These are phyloP conservation scores for Coregonus suidteri DNA, from an alignment of 2,797 vertebrate genomes.

Conservation along the genomic window DNA sequence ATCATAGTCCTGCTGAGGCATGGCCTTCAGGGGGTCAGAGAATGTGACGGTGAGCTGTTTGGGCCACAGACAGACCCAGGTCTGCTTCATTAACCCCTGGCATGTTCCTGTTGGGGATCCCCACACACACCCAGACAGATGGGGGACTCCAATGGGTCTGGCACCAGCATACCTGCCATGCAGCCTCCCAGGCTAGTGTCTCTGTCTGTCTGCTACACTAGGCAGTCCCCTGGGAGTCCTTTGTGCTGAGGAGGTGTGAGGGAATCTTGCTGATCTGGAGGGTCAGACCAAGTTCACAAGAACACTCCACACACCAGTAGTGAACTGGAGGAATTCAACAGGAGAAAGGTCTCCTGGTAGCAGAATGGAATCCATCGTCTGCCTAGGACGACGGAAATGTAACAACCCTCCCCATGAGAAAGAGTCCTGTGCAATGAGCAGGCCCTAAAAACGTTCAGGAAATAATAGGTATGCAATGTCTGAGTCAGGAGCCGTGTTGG, in stretches of 20 bases:
- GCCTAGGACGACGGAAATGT: constrained; percentile 6
- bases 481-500: constrained; percentile 8
- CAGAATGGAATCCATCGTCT: constrained; percentile 28
- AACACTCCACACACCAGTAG: constrained; percentile 9
- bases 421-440: constrained; percentile 8
- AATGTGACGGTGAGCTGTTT: constrained; percentile 55
- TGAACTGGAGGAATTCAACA: constrained; percentile 26
- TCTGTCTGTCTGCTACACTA: constrained; percentile 22
- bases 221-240: constrained; percentile 29
- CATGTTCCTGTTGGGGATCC: constrained; percentile 65
- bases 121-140: constrained; percentile 44
- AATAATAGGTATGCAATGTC: constrained; percentile 27
- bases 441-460: background rate
- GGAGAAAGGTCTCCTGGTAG: constrained; percentile 33
- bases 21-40: constrained; percentile 43
- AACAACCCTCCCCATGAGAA: background rate
- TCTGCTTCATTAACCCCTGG: constrained; percentile 58
- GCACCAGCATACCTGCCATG: constrained; percentile 67
- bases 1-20: constrained; percentile 33
- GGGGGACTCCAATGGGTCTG: constrained; percentile 43
- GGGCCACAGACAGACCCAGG: constrained; percentile 41
- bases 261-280: constrained; percentile 23
- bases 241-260: constrained; percentile 15
- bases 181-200: constrained; percentile 37
- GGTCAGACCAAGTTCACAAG: constrained; percentile 57